Base-by-base conservation (phyloP, 2,113 vertebrate genomes). In the Atractosteus spatula region DNA sequence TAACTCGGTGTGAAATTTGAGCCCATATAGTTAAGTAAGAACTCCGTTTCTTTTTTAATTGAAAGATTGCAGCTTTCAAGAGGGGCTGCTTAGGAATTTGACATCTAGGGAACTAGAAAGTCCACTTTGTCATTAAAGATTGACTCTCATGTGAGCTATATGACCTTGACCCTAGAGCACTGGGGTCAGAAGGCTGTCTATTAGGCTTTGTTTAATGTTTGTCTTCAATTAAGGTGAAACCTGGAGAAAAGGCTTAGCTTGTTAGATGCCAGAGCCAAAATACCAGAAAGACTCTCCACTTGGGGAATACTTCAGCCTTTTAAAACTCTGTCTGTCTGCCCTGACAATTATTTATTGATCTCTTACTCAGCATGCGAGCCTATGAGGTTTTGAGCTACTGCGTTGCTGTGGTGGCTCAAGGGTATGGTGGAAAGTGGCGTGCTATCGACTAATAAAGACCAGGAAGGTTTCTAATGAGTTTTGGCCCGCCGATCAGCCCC, bases 391-490 rank as follows among this genome's bases (percentile, higher is more conserved):
- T 10, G 16, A 51, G 13, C 63, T 42, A 12, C 63, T 42, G 63
- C 13, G 7, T 13, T 59, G 55, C 68, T 56, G 13, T 13, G 41
- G 7, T 44, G 55, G 41, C 45, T 64, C 41, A 62, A 56, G 51
- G 66, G 65, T 71, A 75, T 67, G 71, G 67, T 71, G 14, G 42
- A 82, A 74, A 71, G 70, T 84, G 77, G 71, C 82, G 78, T 84
- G 82, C 78, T 68, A 55, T 70, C 68, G 71, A 62, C 76, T 75
- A 79, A 81, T 82, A 81, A 81, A 80, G 72, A 78, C 68, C 77
- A 82, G 78, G 70, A 79, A 78, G 70, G 72, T 78, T 77, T 80
- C 67, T 78, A 80, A 81, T 71, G 77, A 78, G 76, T 79, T 79
- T 77, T 82, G 83, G 80, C 80, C 67, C 70, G 73, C 77, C 79